Base-by-base conservation (phyloP, 2,113 vertebrate genomes). In the Caretta caretta region DNA sequence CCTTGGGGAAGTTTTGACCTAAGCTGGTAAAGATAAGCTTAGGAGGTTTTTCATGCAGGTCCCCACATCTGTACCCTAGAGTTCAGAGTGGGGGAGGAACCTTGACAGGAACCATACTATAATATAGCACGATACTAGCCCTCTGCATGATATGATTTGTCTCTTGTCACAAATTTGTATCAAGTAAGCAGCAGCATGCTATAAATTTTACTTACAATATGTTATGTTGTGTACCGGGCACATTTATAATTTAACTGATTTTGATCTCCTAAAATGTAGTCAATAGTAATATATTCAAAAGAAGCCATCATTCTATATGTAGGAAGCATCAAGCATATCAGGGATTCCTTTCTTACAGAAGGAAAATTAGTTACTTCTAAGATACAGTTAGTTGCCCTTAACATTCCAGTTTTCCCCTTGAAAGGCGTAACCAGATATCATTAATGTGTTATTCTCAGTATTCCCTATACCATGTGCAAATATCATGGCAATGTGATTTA, bases 161-260 rank as follows among this genome's bases (percentile, higher is more conserved):
- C 53, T 93, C 9, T 56, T 92, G 84, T 86, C 87, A 86, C 88
- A 94, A 84, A 88, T 53, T 38, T 59, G 1, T 72, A 80, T 42
- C 87, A 87, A 80, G 83, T 89, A 96, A 86, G 25, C 46, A 84
- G 14, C 49, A 93, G 29, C 38, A 75, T 78, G 65, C 35, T 72
- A 92, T 75, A 94, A 78, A 95, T 88, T 50, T 90, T 72, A 72
- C 31, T 78, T 90, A 31, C 14, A 84, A 1, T 86, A 29, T 65
- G 89, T 92, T 95, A n/a, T 92, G 93, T 93, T 93, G 31, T 89
- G 89, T 53, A 48, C 8, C 17, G 56, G 90, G 48, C 29, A 17
- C 87, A 90, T 96, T 93, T 46, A 76, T 93, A 93, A 89, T 69
- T 69, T 69, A 89, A 94, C 78, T 88, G 46, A 84, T 48, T 96